Percentiles rank a stretch among this genome's conserved stretches.
Evolutionary conservation across 2,113 vertebrate genomes (phyloP).

Genomic region (Ariopsis seemanni): DNA sequence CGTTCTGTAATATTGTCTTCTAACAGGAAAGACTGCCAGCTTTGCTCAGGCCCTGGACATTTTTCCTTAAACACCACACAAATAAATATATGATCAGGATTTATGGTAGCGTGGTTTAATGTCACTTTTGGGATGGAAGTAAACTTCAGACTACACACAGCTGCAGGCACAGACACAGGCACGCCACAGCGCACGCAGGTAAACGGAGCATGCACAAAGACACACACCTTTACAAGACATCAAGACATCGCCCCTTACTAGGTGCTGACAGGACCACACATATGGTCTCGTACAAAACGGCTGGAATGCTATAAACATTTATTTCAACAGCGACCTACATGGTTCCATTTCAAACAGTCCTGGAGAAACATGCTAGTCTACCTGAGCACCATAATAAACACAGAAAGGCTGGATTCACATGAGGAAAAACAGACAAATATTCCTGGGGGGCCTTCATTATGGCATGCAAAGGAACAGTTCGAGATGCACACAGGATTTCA

Average conservation of each 20-base stretch:
- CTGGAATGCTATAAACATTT: conserved; percentile 79
- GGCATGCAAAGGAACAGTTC: conserved; percentile 10
- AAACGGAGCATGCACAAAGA: conserved; percentile 49
- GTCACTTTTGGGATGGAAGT: background rate
- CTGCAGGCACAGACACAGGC: conserved; percentile 26
- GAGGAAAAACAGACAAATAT: conserved; percentile 23
- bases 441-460: conserved; percentile 25
- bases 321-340: conserved; percentile 67
- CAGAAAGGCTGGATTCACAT: conserved; percentile 4
- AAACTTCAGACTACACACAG: conserved; percentile 6
- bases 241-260: conserved; percentile 63
- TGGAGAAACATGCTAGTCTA: conserved; percentile 29
- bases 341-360: conserved; percentile 51
- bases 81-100: background rate
- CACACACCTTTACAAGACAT: conserved; percentile 67
- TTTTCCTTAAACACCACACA: background rate
- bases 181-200: conserved; percentile 44
- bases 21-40: background rate
- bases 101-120: background rate
- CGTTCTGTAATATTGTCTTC: conserved; percentile 16
- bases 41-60: background rate
- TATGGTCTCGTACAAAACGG: conserved; percentile 68
- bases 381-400: conserved; percentile 53
- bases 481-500: background rate
- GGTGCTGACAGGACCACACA: conserved; percentile 78